Evolutionary conservation across 2,113 vertebrate species (phyloP), one percentile per base, ranked within the genome.

Genomic region (Rana temporaria): DNA sequence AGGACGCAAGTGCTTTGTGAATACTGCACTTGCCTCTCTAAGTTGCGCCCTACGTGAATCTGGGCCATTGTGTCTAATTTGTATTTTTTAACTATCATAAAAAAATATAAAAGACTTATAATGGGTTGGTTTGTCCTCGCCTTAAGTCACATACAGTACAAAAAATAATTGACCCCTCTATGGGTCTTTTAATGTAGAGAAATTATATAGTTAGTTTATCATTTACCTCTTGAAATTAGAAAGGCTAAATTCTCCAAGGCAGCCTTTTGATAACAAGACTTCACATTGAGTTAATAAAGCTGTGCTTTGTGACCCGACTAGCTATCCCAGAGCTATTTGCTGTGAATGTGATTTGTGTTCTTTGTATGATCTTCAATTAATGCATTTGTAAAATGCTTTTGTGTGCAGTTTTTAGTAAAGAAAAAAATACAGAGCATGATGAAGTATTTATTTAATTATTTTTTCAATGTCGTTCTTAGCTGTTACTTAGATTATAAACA

Each of bases 221-320:
- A 79, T 79, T 48, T 79, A 48, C 78, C 17, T 71, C n/a, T 30
- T 71, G 17, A 22, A 59, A 66, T 57, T 69, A 71, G n/a, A n/a
- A 80, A 70, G 56, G 20, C 56, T 62, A 69, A 57, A 68, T 80
- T 62, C 67, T 52, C 78, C 16, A n/a, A 62, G 78, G 78, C 66
- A 38, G 62, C 66, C 12, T 69, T 70, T 80, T 80, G 78, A 80
- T 70, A 59, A 38, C 53, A 60, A 34, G 66, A 80, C 56, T 80
- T 80, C 78, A 69, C 66, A 80, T 80, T 19, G 38, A 70, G 78
- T 80, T 80, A 70, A 80, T 79, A 79, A 79, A 70, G 66, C 78
- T 30, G 38, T 62, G 55, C 66, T 80, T 70, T 70, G 18, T 80
- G 56, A 80, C 78, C 66, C 30, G 42, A 24, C 66, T 62, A 70